Evolutionary conservation across 2,113 vertebrate genomes (phyloP).

Genomic region (Lontra canadensis): DNA sequence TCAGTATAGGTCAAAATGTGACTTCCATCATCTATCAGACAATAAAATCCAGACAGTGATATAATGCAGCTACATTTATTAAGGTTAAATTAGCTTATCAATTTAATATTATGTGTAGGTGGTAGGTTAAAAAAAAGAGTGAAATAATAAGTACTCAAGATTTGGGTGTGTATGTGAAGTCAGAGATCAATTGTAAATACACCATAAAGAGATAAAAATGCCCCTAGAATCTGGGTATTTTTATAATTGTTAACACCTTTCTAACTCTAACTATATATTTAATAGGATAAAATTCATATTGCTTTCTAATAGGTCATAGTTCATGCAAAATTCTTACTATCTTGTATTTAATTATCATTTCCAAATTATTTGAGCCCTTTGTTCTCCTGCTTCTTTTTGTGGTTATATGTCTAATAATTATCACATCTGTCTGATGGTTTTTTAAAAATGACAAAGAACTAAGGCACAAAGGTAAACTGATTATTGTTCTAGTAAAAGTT

Average conservation of each 20-base stretch:
- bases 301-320: neutral
- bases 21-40: neutral
- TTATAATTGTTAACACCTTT: neutral
- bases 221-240: neutral
- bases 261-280: neutral
- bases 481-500: neutral
- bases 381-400: neutral
- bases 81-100: neutral
- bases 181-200: neutral
- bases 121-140: neutral
- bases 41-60: neutral
- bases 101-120: neutral
- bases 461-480: neutral
- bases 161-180: neutral
- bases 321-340: neutral
- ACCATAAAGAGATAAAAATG: neutral
- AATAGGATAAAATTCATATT: neutral
- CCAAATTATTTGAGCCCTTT: neutral
- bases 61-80: neutral
- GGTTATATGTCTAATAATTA: slow-evolving; percentile 12
- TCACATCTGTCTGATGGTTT: neutral
- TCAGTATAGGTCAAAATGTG: neutral
- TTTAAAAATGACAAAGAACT: neutral
- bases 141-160: neutral
- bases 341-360: slow-evolving; percentile 3